Evolutionary conservation across 2,797 vertebrate species (phyloP).

Genomic region (Carduelis carduelis): DNA sequence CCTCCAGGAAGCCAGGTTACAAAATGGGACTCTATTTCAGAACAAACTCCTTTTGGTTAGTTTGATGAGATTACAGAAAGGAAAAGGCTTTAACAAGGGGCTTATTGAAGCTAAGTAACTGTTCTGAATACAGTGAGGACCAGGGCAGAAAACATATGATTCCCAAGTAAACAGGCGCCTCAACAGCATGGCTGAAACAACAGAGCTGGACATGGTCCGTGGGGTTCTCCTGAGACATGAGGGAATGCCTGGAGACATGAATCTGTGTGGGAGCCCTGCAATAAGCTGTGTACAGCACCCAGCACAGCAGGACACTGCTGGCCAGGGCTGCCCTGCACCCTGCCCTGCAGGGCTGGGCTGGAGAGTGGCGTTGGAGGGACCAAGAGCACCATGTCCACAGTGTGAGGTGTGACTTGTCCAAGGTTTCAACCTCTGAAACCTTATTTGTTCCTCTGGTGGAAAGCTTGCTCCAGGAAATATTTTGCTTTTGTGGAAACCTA

Average conservation of each 20-base stretch:
- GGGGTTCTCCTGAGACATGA: rapidly evolving
- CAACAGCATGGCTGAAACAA: not conserved
- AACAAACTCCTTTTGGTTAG: conserved; percentile 63
- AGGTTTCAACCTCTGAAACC: not conserved
- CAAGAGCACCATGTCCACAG: rapidly evolving
- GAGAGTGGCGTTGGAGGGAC: not conserved
- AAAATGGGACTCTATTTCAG: conserved; percentile 63
- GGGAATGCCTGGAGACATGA: not conserved
- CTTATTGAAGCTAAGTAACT: conserved; percentile 63
- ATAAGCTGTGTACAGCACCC: not conserved
- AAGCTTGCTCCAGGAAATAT: rapidly evolving
- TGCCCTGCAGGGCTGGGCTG: rapidly evolving
- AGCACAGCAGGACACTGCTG: not conserved
- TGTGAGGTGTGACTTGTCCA: not conserved
- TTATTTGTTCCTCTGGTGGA: not conserved
- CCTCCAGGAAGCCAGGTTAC: conserved; percentile 47
- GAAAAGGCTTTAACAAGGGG: conserved; percentile 65
- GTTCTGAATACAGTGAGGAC: conserved; percentile 57
- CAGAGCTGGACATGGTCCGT: not conserved
- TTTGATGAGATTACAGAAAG: conserved; percentile 68
- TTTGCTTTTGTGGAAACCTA: not conserved
- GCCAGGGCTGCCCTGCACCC: rapidly evolving
- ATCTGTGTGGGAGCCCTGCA: not conserved
- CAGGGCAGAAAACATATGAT: conserved; percentile 53
- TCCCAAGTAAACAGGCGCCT: conserved; percentile 28